Conservation (phyloP, 2,797 vertebrate species). For the Potorous gilbertii region DNA sequence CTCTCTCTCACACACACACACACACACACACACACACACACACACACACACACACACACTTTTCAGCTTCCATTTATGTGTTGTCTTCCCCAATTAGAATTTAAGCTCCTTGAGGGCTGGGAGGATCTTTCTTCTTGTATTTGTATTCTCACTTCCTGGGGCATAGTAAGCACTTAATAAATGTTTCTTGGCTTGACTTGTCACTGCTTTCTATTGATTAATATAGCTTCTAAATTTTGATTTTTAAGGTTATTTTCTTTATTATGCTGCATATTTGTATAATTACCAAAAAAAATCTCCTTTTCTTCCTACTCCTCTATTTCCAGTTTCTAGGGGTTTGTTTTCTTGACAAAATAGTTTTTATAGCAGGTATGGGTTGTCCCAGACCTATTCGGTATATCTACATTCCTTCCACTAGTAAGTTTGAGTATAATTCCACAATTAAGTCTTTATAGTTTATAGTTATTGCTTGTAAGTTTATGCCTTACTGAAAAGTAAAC, state of each 20-base stretch:
- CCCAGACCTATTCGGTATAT: neutral
- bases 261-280: neutral
- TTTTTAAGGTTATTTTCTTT: neutral
- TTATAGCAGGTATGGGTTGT: neutral
- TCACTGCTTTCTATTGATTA: neutral
- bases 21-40: too few species aligned
- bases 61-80: neutral
- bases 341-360: conserved; percentile 4
- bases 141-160: neutral
- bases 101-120: neutral
- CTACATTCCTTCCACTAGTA: neutral
- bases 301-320: conserved; percentile 7
- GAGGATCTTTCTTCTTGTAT: neutral
- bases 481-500: neutral
- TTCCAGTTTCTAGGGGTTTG: neutral
- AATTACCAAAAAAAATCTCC: neutral
- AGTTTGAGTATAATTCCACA: conserved; percentile 17
- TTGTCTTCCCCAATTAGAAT: neutral
- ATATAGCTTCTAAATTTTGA: conserved; percentile 20
- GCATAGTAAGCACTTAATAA: neutral
- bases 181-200: neutral
- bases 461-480: neutral
- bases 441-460: neutral
- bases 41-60: too few species aligned
- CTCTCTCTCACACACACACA: too few species aligned